These are phyloP conservation scores for Enteromius viviparus DNA, from an alignment of 2,797 vertebrate genomes.

Conservation along the genomic window DNA sequence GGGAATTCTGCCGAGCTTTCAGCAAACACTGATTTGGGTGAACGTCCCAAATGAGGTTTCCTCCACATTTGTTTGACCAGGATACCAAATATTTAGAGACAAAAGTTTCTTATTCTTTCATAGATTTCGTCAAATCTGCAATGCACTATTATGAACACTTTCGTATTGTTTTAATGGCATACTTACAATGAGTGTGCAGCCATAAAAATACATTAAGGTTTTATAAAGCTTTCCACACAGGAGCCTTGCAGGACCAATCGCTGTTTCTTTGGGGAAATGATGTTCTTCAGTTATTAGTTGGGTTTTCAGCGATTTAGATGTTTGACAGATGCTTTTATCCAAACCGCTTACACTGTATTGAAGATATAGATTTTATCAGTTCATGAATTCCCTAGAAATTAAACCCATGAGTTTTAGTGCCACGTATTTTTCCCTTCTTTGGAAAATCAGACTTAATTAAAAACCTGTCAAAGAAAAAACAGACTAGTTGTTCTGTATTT, in stretches of 20 bases:
- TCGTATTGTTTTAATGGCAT: constrained; percentile 11
- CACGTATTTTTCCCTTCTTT: background rate
- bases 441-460: background rate
- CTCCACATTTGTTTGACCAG: constrained; percentile 50
- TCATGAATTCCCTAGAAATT: background rate
- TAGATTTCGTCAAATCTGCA: background rate
- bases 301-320: background rate
- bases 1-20: constrained; percentile 50
- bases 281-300: background rate
- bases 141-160: background rate
- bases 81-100: constrained; percentile 38
- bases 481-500: background rate
- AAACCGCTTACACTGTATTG: background rate
- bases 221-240: constrained; percentile 16
- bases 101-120: constrained; percentile 16
- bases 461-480: background rate
- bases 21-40: constrained; percentile 52
- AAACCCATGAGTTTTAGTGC: background rate
- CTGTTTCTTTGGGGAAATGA: background rate
- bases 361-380: background rate
- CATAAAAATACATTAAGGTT: constrained; percentile 18
- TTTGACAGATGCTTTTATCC: background rate
- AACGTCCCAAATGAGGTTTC: constrained; percentile 41
- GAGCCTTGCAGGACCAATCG: background rate
- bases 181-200: background rate